Conservation (phyloP, 2,888 invertebrate species). For the Thera obeliscata region DNA sequence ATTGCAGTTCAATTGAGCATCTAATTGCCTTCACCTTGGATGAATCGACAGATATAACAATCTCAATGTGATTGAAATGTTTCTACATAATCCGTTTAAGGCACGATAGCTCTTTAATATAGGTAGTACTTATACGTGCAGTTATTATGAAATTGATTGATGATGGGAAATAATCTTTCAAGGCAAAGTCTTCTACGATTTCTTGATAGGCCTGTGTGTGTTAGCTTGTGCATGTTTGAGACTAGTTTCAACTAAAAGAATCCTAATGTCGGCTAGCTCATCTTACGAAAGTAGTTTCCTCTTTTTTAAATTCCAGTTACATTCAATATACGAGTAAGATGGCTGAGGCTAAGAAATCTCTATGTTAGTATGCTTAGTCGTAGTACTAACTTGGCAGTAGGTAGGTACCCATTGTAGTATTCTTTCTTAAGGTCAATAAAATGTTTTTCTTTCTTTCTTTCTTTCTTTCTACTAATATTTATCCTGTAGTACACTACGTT, state of each 20-base stretch:
- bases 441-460: no score
- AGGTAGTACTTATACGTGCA: background rate
- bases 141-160: slow-evolving; percentile 7
- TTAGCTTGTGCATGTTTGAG: no score
- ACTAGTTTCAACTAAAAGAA: background rate
- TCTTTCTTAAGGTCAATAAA: no score
- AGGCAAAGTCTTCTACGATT: background rate
- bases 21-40: slow-evolving; percentile 31
- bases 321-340: no score
- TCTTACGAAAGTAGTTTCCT: background rate
- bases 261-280: background rate
- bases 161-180: slow-evolving; percentile 3
- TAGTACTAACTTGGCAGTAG: no score
- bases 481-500: background rate
- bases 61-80: slow-evolving; percentile 19
- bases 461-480: background rate
- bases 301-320: background rate
- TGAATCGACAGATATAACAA: slow-evolving; percentile 3
- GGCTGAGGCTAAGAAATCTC: no score
- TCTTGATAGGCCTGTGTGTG: no score
- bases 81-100: slow-evolving; percentile 25
- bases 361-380: no score
- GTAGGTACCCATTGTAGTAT: no score
- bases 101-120: background rate
- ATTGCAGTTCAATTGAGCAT: slow-evolving; percentile 25